Base-by-base conservation (phyloP, 2,797 vertebrate species). In the Pampus argenteus region DNA sequence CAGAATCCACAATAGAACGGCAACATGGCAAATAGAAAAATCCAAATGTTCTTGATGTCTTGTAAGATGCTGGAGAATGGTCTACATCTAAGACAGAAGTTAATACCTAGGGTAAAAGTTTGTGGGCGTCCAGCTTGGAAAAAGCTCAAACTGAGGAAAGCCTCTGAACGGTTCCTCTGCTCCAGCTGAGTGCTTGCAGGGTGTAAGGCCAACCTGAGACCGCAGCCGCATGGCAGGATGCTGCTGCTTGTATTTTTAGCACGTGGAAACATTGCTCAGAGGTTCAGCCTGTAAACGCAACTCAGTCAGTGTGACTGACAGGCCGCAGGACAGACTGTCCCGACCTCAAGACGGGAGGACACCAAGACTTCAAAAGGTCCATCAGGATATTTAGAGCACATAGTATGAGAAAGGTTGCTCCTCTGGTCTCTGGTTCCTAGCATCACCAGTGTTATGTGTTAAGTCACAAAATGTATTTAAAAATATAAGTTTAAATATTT, bases 171-270 rank as follows among this genome's bases (percentile, higher is more conserved):
- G 51, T 79, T 49, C 8, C 48, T 52, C 78, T 81, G 69, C 59
- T 71, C 67, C 2, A 26, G 55, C 40, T 49, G 62, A 54, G 76
- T 72, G n/a, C 68, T 67, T 57, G 44, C 66, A 36, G 49, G 66
- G 49, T 65, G 81, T 65, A 85, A 66, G 49, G 42, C 20, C 62
- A 76, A 48, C 54, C 49, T 54, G 72, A 83, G 66, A 59, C 50
- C 74, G 49, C 22, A 15, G 29, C 36, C 13, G 17, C 44, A 5
- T 31, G 54, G 48, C n/a, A 20, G 54, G 70, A 57, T 59, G 50
- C 54, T 50, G 45, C 40, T 60, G 49, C 9, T 6, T 49, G 67
- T 94, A 94, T 95, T 93, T 93, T 93, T 95, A 94, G 92, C 65
- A 28, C 3, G 22, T 84, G 88, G 87, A 87, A 80, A 86, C 89